These are phyloP conservation scores for Augiades crinisus DNA, from an alignment of 2,888 invertebrate species.

Conservation along the genomic window DNA sequence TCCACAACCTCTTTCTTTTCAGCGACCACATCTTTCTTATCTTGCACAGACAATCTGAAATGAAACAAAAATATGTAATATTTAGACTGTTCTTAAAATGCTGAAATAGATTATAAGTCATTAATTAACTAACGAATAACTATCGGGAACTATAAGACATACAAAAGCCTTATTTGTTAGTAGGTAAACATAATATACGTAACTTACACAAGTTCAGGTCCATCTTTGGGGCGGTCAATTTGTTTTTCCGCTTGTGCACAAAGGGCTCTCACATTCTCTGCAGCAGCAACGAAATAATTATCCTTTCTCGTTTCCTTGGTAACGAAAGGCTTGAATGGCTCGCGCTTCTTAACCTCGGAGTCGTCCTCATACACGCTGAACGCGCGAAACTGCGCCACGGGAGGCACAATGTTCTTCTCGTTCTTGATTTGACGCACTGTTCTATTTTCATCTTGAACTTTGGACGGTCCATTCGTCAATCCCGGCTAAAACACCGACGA, in stretches of 20 bases:
- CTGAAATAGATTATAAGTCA: too few species aligned
- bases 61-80: too few species aligned
- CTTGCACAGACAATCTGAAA: slow-evolving; percentile 53
- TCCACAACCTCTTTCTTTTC: slow-evolving; percentile 73
- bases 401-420: slow-evolving; percentile 77
- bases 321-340: slow-evolving; percentile 69
- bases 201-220: slow-evolving; percentile 22
- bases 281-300: slow-evolving; percentile 55
- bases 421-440: slow-evolving; percentile 71
- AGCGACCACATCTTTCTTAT: slow-evolving; percentile 71
- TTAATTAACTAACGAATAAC: too few species aligned
- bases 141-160: too few species aligned
- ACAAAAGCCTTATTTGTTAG: too few species aligned
- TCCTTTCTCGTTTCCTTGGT: slow-evolving; percentile 64
- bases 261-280: slow-evolving; percentile 60
- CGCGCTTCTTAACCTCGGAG: slow-evolving; percentile 64
- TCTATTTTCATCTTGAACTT: slow-evolving; percentile 74
- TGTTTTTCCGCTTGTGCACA: slow-evolving; percentile 62
- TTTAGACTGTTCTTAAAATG: too few species aligned
- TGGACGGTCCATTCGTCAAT: slow-evolving; percentile 69
- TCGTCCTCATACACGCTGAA: slow-evolving; percentile 88
- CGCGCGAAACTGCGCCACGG: slow-evolving; percentile 88
- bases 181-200: too few species aligned
- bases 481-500: slow-evolving; percentile 50
- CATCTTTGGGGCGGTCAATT: slow-evolving; percentile 57